These are phyloP conservation scores for Matsumurasca onukii DNA, from an alignment of 1,140 invertebrate genomes.

Conservation along the genomic window DNA sequence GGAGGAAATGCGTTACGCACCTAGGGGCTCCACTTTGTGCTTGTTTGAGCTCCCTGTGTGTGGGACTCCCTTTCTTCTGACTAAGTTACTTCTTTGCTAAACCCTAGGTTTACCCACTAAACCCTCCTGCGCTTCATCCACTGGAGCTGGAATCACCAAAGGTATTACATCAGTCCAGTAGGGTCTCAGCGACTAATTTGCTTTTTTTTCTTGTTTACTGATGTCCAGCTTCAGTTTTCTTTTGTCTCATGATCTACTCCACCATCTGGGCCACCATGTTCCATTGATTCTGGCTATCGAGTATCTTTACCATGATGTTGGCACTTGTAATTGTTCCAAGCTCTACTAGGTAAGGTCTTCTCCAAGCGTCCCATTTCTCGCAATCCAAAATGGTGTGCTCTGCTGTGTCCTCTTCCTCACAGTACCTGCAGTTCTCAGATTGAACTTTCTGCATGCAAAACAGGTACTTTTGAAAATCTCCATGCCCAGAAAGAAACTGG, in stretches of 20 bases:
- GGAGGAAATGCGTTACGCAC: too few species aligned
- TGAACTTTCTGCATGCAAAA: constrained; percentile 38
- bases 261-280: background rate
- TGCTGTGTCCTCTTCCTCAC: constrained; percentile 35
- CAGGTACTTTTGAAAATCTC: constrained; percentile 45
- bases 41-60: too few species aligned
- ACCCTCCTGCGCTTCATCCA: too few species aligned
- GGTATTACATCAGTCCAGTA: too few species aligned
- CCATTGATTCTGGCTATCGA: background rate
- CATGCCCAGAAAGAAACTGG: constrained; percentile 44
- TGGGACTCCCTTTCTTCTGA: too few species aligned
- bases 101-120: too few species aligned
- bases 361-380: constrained; percentile 33
- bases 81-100: too few species aligned
- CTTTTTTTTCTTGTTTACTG: background rate
- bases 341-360: background rate
- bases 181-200: too few species aligned
- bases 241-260: background rate
- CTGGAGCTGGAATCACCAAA: too few species aligned
- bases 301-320: background rate
- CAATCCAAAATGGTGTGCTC: constrained; percentile 43
- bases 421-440: constrained; percentile 33
- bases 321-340: background rate
- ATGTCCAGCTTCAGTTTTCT: background rate
- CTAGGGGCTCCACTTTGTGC: too few species aligned